A percentile compares a stretch with the other conserved stretches of the same genome.
These are phyloP conservation scores for Peromyscus eremicus DNA, from an alignment of 2,797 vertebrate genomes.

Conservation along the genomic window DNA sequence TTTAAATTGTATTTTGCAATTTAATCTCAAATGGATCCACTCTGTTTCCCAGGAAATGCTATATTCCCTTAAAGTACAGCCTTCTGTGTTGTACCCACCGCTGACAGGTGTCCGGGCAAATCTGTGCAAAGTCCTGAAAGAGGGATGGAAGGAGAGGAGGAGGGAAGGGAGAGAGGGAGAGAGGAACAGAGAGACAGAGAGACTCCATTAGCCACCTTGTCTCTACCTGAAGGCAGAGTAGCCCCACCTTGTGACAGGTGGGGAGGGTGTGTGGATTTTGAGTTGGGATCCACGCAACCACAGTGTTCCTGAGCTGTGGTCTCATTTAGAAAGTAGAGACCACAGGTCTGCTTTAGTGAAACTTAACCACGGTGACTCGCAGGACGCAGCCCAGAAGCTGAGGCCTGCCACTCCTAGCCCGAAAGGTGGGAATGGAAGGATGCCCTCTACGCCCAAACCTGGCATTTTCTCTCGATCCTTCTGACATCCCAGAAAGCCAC, in stretches of 20 bases:
- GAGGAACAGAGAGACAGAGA: background rate
- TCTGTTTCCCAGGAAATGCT: background rate
- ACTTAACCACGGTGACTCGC: background rate
- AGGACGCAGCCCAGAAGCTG: background rate
- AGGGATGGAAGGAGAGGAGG: background rate
- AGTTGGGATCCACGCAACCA: background rate
- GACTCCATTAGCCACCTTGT: background rate
- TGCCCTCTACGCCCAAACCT: background rate
- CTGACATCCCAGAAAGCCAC: background rate
- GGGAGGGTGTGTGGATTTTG: background rate
- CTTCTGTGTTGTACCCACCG: background rate
- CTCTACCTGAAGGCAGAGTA: background rate
- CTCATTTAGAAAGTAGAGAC: background rate
- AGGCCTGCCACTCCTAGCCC: background rate
- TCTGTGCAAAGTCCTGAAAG: background rate
- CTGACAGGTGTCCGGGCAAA: background rate
- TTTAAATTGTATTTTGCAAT: background rate
- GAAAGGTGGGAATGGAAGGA: background rate
- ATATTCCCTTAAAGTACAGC: background rate
- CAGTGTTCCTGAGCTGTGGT: background rate
- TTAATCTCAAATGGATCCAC: background rate
- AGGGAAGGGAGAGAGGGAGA: background rate
- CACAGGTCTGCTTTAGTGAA: background rate
- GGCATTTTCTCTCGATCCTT: background rate
- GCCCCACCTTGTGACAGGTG: background rate